Conservation (phyloP, 2,888 invertebrate genomes). For the Dasysyrphus albostriatus region DNA sequence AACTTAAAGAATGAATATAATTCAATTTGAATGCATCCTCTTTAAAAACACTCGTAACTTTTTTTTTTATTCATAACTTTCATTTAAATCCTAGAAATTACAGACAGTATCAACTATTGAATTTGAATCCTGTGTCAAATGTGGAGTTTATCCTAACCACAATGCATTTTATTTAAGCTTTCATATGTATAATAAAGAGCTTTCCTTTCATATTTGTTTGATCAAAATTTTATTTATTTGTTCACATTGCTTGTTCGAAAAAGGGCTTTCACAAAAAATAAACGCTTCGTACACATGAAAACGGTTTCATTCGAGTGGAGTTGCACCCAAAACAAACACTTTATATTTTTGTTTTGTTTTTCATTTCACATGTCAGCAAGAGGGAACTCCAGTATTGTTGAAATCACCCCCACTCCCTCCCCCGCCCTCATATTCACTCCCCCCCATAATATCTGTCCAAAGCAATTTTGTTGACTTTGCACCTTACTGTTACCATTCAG, state of each 20-base stretch:
- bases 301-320: background rate
- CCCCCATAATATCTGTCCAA: slow-evolving; percentile 10
- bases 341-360: background rate
- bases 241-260: background rate
- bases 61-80: no score
- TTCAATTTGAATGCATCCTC: no score
- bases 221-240: background rate
- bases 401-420: background rate
- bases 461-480: slow-evolving; percentile 38
- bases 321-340: background rate
- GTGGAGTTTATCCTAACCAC: background rate
- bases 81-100: no score
- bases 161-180: background rate
- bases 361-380: slow-evolving; percentile 13
- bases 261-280: background rate
- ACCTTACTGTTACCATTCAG: slow-evolving; percentile 7
- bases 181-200: background rate
- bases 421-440: background rate
- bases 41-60: no score
- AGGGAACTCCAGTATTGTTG: background rate
- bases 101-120: no score
- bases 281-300: background rate
- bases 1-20: no score
- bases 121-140: no score
- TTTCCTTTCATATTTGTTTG: background rate